Evolutionary conservation across 2,888 invertebrate species (phyloP).

Genomic region (Callimorpha dominula): DNA sequence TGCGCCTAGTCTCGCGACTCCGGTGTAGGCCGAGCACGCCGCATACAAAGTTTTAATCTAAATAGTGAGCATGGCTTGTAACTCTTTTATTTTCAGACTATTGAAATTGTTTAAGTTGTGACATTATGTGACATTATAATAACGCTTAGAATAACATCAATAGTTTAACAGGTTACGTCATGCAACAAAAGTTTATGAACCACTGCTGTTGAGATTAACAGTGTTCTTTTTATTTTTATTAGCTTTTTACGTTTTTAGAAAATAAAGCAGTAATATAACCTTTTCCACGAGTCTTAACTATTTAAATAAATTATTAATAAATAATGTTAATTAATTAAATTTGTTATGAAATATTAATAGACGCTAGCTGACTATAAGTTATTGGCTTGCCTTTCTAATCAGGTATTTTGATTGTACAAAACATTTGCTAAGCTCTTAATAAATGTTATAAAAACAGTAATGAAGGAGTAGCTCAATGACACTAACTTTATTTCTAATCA

Average conservation of each 20-base stretch:
- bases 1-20: conserved; percentile 72
- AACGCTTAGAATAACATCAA: not conserved
- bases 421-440: not conserved
- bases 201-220: not conserved
- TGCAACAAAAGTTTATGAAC: not conserved
- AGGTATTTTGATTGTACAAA: not conserved
- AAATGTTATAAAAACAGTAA: not conserved
- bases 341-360: too few species aligned
- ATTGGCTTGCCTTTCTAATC: too few species aligned
- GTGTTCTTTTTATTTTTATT: not conserved
- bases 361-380: too few species aligned
- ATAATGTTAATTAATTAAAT: too few species aligned
- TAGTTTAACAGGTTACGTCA: not conserved
- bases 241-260: not conserved
- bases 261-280: not conserved
- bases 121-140: not conserved
- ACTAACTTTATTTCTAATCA: not conserved
- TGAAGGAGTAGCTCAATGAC: not conserved
- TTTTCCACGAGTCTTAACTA: not conserved
- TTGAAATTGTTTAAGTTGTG: not conserved
- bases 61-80: conserved; percentile 3
- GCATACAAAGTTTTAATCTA: conserved; percentile 51
- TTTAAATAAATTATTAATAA: too few species aligned
- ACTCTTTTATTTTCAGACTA: conserved; percentile 1
- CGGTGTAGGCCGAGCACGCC: conserved; percentile 40